Base-by-base conservation (phyloP, 2,888 invertebrate genomes). In the Drosophila anomalipes region DNA sequence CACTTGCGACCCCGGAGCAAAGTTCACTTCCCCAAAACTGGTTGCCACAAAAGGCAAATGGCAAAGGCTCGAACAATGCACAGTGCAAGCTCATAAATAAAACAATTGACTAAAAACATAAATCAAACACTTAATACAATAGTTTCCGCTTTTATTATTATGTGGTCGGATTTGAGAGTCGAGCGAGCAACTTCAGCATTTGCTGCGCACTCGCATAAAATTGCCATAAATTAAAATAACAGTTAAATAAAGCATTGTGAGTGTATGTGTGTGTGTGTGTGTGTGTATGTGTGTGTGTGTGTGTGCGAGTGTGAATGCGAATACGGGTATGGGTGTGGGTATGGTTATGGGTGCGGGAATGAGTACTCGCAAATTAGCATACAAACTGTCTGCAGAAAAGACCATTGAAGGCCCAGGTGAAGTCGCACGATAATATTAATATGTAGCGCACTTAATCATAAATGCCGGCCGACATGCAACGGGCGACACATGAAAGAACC, bases 141-240 rank as follows among this genome's bases (percentile, higher is more conserved):
- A 87, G 87, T 91, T 87, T 87, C 87, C 87, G 91, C 87, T 87
- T 89, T 87, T 87, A 89, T 90, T 91, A 91, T 89, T 87, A 90
- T 87, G 86, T 87, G 80, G 74, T 85, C 73, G 82, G 77, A 80
- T 70, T 71, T 71, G 63, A 78, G 79, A 76, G 61, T 49, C 52
- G 71, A 41, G 54, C 54, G 26, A 57, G 57, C 51, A 80, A 80
- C 67, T 80, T 66, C 62, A 64, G 54, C 65, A 72, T 72, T 72
- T 73, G 81, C 79, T 77, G 87, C 71, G 79, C 87, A 89, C 82
- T 90, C 85, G 91, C 91, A 87, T 87, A 87, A 87, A 87, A 91
- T 87, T 74, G 88, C 81, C 86, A 87, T 87, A 87, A 87, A 87
- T 87, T 91, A 90, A 89, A 90, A 91, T 87, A 87, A 91, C 87